Evolutionary conservation across 1,140 invertebrate genomes (phyloP).

Genomic region (Coenobita brevimanus): DNA sequence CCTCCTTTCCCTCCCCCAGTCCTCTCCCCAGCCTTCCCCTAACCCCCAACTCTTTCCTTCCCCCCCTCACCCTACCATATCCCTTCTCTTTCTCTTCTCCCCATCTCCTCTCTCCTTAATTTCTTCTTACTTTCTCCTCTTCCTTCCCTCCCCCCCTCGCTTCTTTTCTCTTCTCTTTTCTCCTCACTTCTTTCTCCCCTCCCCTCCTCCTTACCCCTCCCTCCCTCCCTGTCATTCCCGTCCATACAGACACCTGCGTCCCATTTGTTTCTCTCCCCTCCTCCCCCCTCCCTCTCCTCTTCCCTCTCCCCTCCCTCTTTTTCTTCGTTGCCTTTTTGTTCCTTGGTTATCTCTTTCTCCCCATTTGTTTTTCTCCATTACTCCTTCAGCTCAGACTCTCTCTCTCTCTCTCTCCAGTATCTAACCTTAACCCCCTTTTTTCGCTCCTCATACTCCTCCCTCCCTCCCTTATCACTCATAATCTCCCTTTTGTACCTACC

Average conservation of each 20-base stretch:
- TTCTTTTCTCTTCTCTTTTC: not conserved
- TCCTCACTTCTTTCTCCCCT: too few relatives aligned
- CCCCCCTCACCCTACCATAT: too few relatives aligned
- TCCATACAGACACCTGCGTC: too few relatives aligned
- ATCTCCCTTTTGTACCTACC: too few relatives aligned
- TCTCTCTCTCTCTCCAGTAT: not conserved
- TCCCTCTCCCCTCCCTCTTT: too few relatives aligned
- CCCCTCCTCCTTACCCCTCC: not conserved
- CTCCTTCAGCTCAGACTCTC: not conserved
- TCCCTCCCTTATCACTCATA: not conserved
- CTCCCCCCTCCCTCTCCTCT: not conserved
- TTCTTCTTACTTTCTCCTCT: not conserved
- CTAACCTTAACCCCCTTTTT: not conserved
- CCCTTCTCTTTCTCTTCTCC: too few relatives aligned
- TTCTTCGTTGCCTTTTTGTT: not conserved
- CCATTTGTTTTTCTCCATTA: not conserved
- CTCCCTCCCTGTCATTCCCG: not conserved
- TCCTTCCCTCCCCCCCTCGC: not conserved
- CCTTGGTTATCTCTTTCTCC: not conserved
- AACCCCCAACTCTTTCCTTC: too few relatives aligned
- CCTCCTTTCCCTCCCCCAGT: too few relatives aligned
- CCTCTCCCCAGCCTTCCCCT: too few relatives aligned
- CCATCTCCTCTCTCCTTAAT: too few relatives aligned
- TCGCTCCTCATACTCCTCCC: conserved; percentile 4
- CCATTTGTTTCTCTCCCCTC: not conserved